A percentile compares a stretch with the other conserved stretches of the same genome.
phyloP scores from a whole-genome alignment of 2,113 vertebrate species.

The Prunella himalayana region DNA sequence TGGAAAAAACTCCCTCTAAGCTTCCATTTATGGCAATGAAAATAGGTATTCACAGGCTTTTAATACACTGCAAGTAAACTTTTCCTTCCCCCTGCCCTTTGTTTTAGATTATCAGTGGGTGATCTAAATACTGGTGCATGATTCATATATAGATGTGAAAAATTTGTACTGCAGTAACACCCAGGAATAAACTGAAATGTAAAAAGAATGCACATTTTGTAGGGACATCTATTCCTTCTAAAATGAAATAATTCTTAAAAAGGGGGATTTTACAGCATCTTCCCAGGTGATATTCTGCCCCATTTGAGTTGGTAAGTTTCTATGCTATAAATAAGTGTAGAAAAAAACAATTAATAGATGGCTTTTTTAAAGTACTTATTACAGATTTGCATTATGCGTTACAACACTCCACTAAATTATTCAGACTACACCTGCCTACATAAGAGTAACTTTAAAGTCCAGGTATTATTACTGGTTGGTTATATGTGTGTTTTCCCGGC shows the following conservation, averaged over 20 bases:
- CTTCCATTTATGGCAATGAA: background rate
- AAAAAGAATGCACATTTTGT: background rate
- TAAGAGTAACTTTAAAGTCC: background rate
- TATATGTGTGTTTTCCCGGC: background rate
- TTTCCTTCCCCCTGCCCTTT: background rate
- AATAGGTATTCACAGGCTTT: background rate
- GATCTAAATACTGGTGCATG: background rate
- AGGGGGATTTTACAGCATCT: background rate
- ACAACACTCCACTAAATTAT: background rate
- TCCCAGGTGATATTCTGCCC: background rate
- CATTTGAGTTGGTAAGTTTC: background rate
- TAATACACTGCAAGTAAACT: background rate
- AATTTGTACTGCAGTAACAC: background rate
- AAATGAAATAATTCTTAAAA: background rate
- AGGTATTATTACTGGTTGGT: background rate
- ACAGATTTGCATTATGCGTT: background rate
- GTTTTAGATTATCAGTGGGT: background rate
- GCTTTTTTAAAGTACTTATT: background rate
- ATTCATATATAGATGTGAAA: background rate
- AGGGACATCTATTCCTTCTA: background rate
- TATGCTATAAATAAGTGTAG: background rate
- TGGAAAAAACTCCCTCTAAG: background rate
- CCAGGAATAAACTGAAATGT: background rate
- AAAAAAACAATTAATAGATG: background rate
- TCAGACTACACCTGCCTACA: background rate